These are phyloP conservation scores for Conopomorpha cramerella DNA, from an alignment of 1,140 invertebrate genomes.

Conservation along the genomic window DNA sequence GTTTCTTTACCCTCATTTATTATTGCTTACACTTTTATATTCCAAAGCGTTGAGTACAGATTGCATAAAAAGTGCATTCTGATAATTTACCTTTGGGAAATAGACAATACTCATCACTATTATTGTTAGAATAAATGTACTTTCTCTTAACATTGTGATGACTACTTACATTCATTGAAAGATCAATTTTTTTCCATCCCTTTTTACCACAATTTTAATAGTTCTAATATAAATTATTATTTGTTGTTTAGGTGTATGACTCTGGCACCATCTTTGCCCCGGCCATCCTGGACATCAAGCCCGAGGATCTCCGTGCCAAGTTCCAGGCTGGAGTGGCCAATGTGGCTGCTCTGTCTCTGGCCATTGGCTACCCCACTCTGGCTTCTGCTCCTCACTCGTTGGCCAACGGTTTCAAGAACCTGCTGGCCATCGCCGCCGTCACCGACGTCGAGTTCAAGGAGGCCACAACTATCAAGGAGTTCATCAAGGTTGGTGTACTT, in stretches of 20 bases:
- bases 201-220: background rate
- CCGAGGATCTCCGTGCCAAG: slow-evolving; percentile 88
- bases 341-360: slow-evolving; percentile 91
- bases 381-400: slow-evolving; percentile 97
- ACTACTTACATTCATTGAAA: too few species aligned
- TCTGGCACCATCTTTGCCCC: slow-evolving; percentile 97
- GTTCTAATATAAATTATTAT: background rate
- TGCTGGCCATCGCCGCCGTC: slow-evolving; percentile 93
- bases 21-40: slow-evolving; percentile 13
- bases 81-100: slow-evolving; percentile 55
- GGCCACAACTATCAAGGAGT: slow-evolving; percentile 91
- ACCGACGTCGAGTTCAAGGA: slow-evolving; percentile 96
- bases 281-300: slow-evolving; percentile 96
- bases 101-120: background rate
- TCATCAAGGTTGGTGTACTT: slow-evolving; percentile 77
- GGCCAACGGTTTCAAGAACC: slow-evolving; percentile 97
- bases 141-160: too few species aligned
- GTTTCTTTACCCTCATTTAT: slow-evolving; percentile 4
- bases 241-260: slow-evolving; percentile 80
- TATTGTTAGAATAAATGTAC: background rate
- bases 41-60: slow-evolving; percentile 55
- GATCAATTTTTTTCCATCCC: background rate
- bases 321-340: slow-evolving; percentile 94
- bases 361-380: slow-evolving; percentile 94
- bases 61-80: slow-evolving; percentile 24